Base-by-base conservation (phyloP, 2,797 vertebrate genomes). In the Catostomus latipinnis region DNA sequence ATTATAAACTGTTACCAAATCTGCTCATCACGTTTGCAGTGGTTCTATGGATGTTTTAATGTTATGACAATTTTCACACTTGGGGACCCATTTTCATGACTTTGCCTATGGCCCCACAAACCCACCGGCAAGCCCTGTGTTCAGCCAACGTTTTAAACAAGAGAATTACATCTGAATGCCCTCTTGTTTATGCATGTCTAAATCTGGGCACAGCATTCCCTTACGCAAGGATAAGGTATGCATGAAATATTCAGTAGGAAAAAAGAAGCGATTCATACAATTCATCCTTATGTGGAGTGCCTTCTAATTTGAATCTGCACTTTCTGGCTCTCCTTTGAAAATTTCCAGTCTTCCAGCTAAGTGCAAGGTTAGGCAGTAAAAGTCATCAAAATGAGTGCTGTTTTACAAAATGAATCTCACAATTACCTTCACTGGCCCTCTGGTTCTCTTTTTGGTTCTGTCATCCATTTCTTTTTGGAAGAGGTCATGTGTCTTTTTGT, bases 171-270 rank as follows among this genome's bases (percentile, higher is more conserved):
- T 72, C 6, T 45, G 46, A 80, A 63, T 34, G 45, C 5, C 45
- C n/a, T 54, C 14, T 80, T 54, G 69, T 72, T 78, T 73, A 57
- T 78, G 16, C 56, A 79, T 74, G 58, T 79, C 70, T 74, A 53
- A 74, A 65, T 43, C 6, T 13, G 50, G 2, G 45, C 22, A 43
- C 34, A 22, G 18, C 5, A 10, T 54, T n/a, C 11, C 49, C 8
- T 48, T 14, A 58, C 53, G 22, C 14, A 63, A 79, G 68, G 13
- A 67, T 72, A 68, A 60, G 61, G 8, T 76, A 43, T 50, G 34
- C 56, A 81, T 73, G 11, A 77, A 83, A 81, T 83, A 76, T 83
- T 80, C 13, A 76, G 68, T 8, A 71, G 67, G 45, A 74, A 61
- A 65, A 70, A 74, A 71, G 8, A 9, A 60, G 62, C 0, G 1